Evolutionary conservation across 2,113 vertebrate species (phyloP), one percentile per base, ranked within the genome.

Genomic region (Gadus chalcogrammus): DNA sequence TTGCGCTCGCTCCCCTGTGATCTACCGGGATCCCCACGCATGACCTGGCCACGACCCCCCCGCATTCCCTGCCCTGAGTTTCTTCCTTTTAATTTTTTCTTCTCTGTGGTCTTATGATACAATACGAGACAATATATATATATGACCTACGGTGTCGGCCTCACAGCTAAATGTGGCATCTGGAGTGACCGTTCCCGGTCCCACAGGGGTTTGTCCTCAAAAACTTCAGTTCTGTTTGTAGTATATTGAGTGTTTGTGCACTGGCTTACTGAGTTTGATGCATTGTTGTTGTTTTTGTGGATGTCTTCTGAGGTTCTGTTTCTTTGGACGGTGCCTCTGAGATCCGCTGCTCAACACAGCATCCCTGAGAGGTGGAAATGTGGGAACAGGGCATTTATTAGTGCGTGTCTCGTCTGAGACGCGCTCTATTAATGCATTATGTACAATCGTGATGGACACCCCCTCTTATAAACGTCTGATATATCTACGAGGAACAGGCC

Each of bases 371-470:
- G 69, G 70, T 18, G 61, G 70, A 65, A 16, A 67, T 67, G 86
- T 85, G 71, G 80, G 78, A 81, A 82, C 22, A 62, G 70, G 59
- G 9, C 59, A 15, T 76, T 77, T 73, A 52, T 42, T 35, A 16
- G 53, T 24, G 4, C 68, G 72, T 20, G 4, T 18, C 74, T 86
- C 84, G 80, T 77, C 72, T 81, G 87, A 83, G 68, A 42, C 68
- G 55, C 77, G 59, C 79, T 59, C 60, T 71, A 64, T 4, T 42
- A 17, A 70, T 85, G 77, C 72, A 76, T 84, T 78, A 84, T 82
- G 72, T 48, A 79, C 79, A 62, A 83, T 70, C 65, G 7, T 7
- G 15, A 74, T 65, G 18, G 28, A 55, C 81, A 22, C 61, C 56
- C 17, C 73, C 31, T 18, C 73, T 48, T 48, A 48, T 48, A 1